Evolutionary conservation across 2,113 vertebrate species (phyloP).

Genomic region (Rynchops niger): DNA sequence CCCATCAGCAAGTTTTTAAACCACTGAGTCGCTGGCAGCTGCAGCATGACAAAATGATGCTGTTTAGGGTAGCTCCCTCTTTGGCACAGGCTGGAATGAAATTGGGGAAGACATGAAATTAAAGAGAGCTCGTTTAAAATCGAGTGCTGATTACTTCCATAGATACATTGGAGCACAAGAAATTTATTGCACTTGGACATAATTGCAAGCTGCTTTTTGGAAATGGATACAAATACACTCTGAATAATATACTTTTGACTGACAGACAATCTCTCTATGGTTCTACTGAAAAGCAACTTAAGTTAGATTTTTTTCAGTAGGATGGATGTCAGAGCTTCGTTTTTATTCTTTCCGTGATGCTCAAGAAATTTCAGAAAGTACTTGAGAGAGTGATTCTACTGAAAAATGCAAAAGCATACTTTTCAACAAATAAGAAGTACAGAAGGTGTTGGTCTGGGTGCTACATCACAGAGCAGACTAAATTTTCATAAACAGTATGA

Average conservation of each 20-base stretch:
- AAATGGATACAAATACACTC: background rate
- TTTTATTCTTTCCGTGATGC: background rate
- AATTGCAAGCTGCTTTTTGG: constrained; percentile 29
- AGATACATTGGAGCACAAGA: background rate
- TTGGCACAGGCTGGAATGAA: constrained; percentile 7
- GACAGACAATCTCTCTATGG: background rate
- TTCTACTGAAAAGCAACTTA: background rate
- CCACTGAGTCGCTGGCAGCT: background rate
- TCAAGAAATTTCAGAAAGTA: background rate
- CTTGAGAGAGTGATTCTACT: background rate
- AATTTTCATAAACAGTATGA: background rate
- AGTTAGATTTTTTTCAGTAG: background rate
- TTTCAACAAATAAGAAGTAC: background rate
- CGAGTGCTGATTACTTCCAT: background rate
- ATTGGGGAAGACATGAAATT: constrained; percentile 22
- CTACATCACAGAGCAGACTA: background rate
- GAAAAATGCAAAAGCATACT: background rate
- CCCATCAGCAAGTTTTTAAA: background rate
- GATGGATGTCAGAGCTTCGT: background rate
- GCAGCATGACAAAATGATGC: background rate
- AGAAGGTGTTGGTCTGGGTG: background rate
- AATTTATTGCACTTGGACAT: constrained; percentile 10
- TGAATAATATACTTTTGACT: background rate
- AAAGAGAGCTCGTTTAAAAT: background rate
- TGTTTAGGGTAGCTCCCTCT: background rate